These are phyloP conservation scores for Actinia equina DNA, from an alignment of 64 coral and sea anemone species.

Conservation along the genomic window DNA sequence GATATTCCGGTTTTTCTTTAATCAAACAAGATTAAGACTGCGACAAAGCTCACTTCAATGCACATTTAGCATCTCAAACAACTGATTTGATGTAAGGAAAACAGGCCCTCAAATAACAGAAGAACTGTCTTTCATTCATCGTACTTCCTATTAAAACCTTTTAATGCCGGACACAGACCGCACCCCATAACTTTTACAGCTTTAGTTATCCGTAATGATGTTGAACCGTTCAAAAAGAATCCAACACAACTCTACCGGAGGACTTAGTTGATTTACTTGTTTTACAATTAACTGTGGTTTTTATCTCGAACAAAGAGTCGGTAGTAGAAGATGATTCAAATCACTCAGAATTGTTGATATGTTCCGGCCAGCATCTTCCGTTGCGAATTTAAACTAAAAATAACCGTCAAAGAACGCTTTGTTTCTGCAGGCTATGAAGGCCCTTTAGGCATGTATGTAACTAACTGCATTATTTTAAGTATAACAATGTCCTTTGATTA, in stretches of 20 bases:
- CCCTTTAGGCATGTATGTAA: not conserved
- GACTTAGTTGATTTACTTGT: not conserved
- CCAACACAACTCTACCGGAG: not conserved
- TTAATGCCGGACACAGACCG: not conserved
- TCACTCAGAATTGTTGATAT: not conserved
- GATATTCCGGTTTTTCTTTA: not conserved
- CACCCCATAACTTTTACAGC: not conserved
- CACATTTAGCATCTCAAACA: too few relatives aligned
- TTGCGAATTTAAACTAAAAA: not conserved
- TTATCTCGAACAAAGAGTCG: not conserved
- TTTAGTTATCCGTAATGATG: not conserved
- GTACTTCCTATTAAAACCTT: not conserved
- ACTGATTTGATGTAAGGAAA: too few relatives aligned
- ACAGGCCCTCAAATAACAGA: too few relatives aligned
- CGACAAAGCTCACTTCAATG: too few relatives aligned
- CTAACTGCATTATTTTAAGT: not conserved
- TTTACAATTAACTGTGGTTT: not conserved
- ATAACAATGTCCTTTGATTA: not conserved
- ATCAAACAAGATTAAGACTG: not conserved
- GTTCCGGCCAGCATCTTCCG: not conserved
- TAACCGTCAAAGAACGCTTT: not conserved
- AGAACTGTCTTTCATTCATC: not conserved
- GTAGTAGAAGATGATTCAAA: not conserved
- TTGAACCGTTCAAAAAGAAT: not conserved
- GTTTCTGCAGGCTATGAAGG: not conserved